Percentiles rank a stretch among this genome's conserved stretches.
Conservation (phyloP, 2,888 invertebrate species). For the Aphodius granarius region DNA sequence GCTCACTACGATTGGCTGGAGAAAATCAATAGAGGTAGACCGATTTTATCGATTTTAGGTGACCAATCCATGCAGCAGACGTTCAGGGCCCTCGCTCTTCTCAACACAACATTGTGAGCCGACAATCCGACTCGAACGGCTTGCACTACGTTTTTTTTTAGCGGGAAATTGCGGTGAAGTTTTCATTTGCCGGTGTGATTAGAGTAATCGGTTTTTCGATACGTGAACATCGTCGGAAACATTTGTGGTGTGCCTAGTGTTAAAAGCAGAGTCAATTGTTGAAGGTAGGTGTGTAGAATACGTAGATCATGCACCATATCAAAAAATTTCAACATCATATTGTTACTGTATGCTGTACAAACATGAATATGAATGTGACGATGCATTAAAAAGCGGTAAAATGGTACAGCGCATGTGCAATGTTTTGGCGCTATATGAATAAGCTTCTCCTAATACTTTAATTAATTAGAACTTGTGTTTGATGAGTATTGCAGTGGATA, state of each 20-base stretch:
- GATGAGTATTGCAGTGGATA: not conserved
- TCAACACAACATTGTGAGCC: not conserved
- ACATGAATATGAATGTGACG: not conserved
- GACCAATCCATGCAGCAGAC: conserved; percentile 57
- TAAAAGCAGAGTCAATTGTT: not conserved
- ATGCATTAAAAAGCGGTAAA: not conserved
- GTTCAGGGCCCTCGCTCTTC: not conserved
- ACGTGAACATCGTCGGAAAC: not conserved
- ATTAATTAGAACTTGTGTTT: not conserved
- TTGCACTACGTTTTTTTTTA: not conserved
- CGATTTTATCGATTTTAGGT: conserved; percentile 74
- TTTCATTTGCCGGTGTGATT: not conserved
- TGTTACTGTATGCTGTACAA: not conserved
- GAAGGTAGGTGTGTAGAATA: not conserved
- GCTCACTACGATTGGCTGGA: conserved; percentile 71
- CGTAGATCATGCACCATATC: too few species aligned
- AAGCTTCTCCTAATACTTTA: not conserved
- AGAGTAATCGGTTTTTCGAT: not conserved
- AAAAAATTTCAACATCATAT: too few species aligned
- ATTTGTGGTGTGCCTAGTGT: not conserved
- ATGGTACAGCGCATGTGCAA: not conserved
- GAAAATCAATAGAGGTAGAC: conserved; percentile 70
- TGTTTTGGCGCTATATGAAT: not conserved
- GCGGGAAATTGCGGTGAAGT: not conserved
- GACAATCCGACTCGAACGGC: not conserved